These are phyloP conservation scores for Saguinus midas DNA, from an alignment of 2,113 vertebrate genomes.

Conservation along the genomic window DNA sequence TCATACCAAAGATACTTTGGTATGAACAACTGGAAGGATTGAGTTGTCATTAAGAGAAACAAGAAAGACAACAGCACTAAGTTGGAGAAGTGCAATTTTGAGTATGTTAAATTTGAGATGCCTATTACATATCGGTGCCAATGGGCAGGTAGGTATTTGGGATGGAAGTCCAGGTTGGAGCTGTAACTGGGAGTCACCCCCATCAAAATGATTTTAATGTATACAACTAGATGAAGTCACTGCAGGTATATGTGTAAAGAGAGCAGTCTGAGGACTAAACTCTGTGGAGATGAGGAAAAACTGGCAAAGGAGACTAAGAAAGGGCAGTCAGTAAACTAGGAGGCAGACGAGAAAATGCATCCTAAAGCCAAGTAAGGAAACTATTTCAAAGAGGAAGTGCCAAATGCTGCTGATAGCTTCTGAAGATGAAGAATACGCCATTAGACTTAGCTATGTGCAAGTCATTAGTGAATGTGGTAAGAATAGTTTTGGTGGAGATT, in stretches of 20 bases:
- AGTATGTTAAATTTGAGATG: neutral
- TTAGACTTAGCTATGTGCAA: neutral
- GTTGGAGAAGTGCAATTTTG: neutral
- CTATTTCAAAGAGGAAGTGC: neutral
- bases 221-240: neutral
- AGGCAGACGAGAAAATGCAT: slow-evolving; percentile 2
- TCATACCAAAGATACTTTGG: neutral
- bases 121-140: neutral
- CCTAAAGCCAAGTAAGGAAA: neutral
- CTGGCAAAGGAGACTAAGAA: neutral
- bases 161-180: neutral
- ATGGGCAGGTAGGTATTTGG: neutral
- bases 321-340: neutral
- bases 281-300: slow-evolving; percentile 1
- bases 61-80: neutral
- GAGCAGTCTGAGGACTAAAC: neutral
- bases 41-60: neutral
- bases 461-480: neutral
- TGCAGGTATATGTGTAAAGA: neutral
- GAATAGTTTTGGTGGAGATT: neutral
- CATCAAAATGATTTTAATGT: neutral
- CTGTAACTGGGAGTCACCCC: neutral
- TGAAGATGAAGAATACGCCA: neutral
- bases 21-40: neutral
- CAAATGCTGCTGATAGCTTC: neutral